phyloP scores from a whole-genome alignment of 2,797 vertebrate genomes.

The Petrocephalus sullivani region DNA sequence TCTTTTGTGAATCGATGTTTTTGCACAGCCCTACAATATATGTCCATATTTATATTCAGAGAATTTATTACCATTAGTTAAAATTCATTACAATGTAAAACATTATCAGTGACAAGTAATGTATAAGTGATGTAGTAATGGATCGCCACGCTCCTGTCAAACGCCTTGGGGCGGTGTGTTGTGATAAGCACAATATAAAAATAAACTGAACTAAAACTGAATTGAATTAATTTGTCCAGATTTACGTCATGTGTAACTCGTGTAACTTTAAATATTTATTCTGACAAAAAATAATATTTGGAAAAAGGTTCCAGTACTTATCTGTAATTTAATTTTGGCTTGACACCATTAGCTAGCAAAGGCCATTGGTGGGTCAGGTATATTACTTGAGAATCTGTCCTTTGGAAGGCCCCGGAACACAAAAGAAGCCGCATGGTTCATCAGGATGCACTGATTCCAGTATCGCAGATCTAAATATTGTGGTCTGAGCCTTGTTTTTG shows the following conservation, averaged over 20 bases:
- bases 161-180: background rate
- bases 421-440: background rate
- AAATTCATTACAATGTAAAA: background rate
- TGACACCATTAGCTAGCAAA: background rate
- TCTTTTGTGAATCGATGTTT: too few species aligned
- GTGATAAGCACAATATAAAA: background rate
- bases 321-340: background rate
- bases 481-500: background rate
- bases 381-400: background rate
- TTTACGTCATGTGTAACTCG: background rate
- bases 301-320: background rate
- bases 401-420: background rate
- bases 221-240: background rate
- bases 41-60: background rate
- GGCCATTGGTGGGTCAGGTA: background rate
- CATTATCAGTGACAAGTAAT: slow-evolving; percentile 24
- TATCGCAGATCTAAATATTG: background rate
- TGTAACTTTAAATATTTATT: background rate
- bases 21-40: background rate
- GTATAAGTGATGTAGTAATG: background rate
- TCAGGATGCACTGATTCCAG: background rate
- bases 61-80: background rate
- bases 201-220: background rate
- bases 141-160: background rate
- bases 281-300: background rate